These are phyloP conservation scores for Crax fasciolata DNA, from an alignment of 2,797 vertebrate genomes.

Conservation along the genomic window DNA sequence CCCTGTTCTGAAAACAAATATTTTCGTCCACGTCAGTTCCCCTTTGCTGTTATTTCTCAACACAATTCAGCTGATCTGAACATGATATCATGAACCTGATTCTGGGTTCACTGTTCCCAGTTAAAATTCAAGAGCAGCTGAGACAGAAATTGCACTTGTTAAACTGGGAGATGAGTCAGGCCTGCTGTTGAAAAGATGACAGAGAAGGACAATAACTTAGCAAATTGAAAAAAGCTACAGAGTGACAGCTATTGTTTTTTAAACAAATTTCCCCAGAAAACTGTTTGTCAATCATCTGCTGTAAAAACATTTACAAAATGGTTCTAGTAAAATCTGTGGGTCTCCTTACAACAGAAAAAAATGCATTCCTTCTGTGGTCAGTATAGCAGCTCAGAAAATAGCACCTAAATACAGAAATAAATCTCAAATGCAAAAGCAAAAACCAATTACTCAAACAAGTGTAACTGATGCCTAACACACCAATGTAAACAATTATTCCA, in stretches of 20 bases:
- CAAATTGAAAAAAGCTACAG: background rate
- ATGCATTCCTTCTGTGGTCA: background rate
- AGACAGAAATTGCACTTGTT: background rate
- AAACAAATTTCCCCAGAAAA: background rate
- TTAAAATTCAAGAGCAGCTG: slow-evolving; percentile 23
- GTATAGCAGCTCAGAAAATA: background rate
- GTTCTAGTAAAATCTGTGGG: background rate
- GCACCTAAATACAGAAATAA: background rate
- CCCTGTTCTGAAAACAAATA: background rate
- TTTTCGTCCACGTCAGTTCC: background rate
- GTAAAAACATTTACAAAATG: background rate
- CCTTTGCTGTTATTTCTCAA: background rate
- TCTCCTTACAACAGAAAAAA: background rate
- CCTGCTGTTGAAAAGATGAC: background rate
- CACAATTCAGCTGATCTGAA: background rate
- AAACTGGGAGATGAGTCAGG: background rate
- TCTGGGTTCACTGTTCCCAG: background rate
- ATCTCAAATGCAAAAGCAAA: background rate
- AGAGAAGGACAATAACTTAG: background rate
- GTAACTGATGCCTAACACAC: background rate
- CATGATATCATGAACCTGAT: background rate
- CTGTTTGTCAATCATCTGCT: background rate
- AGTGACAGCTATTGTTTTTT: background rate
- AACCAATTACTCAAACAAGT: background rate
- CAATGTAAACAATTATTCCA: background rate